Conservation (phyloP, 1,140 invertebrate genomes). For the Drosophila novamexicana region DNA sequence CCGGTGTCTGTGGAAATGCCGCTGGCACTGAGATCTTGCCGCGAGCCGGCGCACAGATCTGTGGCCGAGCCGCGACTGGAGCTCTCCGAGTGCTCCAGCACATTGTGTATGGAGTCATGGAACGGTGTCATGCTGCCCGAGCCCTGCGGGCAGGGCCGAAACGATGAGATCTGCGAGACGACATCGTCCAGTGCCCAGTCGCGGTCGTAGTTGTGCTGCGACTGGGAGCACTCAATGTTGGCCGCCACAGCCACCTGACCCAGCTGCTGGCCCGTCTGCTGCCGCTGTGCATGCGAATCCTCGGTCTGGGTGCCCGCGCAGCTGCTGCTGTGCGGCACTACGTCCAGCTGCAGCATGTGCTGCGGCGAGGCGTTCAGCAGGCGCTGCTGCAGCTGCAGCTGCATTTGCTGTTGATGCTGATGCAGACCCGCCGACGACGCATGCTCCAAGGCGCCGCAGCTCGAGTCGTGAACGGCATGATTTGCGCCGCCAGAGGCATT, state of each 20-base stretch:
- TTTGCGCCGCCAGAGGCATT: slow-evolving; percentile 45
- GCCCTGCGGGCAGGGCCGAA: slow-evolving; percentile 82
- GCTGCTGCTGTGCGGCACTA: slow-evolving; percentile 58
- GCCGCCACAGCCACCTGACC: slow-evolving; percentile 86
- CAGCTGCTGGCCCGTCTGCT: slow-evolving; percentile 51
- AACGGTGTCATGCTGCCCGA: slow-evolving; percentile 84
- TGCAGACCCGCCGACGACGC: slow-evolving; percentile 30
- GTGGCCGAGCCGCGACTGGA: slow-evolving; percentile 78
- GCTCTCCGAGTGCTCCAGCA: slow-evolving; percentile 80
- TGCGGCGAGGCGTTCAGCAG: slow-evolving; percentile 63
- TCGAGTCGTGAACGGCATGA: slow-evolving; percentile 43
- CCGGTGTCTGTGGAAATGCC: slow-evolving; percentile 81
- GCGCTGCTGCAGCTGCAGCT: slow-evolving; percentile 52
- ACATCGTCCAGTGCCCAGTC: slow-evolving; percentile 83
- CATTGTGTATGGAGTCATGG: slow-evolving; percentile 84
- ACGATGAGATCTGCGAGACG: slow-evolving; percentile 83
- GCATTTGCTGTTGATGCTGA: slow-evolving; percentile 59
- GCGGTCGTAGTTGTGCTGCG: slow-evolving; percentile 84
- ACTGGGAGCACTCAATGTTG: slow-evolving; percentile 87
- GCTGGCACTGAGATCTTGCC: slow-evolving; percentile 80
- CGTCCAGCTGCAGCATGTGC: slow-evolving; percentile 70
- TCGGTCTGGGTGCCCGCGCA: slow-evolving; percentile 70
- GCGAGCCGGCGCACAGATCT: slow-evolving; percentile 76
- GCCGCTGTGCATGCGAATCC: slow-evolving; percentile 63
- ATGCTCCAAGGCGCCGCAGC: slow-evolving; percentile 55